Conservation (phyloP, 2,888 invertebrate species). For the Nasonovia ribisnigri region DNA sequence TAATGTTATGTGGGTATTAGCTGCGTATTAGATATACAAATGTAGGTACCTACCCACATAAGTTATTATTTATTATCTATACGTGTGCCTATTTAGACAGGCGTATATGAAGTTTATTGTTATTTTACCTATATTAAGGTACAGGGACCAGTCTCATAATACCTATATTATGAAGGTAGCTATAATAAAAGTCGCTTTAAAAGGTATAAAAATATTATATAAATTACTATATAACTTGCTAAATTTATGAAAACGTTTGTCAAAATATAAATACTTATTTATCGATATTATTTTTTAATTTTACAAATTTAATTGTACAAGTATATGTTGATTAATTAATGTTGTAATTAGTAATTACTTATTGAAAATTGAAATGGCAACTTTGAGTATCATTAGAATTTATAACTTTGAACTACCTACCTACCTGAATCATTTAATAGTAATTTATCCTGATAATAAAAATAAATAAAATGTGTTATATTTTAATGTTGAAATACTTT, state of each 20-base stretch:
- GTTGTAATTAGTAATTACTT: background rate
- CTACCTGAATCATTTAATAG: background rate
- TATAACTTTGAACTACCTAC: background rate
- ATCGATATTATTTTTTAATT: background rate
- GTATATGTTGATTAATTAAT: background rate
- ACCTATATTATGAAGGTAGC: background rate
- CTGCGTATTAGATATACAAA: background rate
- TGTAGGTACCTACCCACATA: background rate
- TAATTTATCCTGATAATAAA: background rate
- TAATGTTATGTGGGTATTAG: background rate
- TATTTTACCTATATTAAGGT: background rate
- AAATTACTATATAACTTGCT: too few species aligned
- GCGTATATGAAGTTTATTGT: background rate
- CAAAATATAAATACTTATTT: too few species aligned
- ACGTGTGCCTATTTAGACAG: background rate
- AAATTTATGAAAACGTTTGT: background rate
- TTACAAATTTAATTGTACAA: background rate
- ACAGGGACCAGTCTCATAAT: background rate
- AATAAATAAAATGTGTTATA: background rate
- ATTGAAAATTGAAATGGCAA: background rate
- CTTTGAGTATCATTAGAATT: background rate
- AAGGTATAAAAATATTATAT: background rate
- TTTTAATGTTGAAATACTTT: background rate
- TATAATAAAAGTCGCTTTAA: background rate
- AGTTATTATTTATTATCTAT: background rate